Percentiles rank a stretch among this genome's conserved stretches.
Evolutionary conservation across 2,888 invertebrate species (phyloP).

Genomic region (Allolobophora icterica): DNA sequence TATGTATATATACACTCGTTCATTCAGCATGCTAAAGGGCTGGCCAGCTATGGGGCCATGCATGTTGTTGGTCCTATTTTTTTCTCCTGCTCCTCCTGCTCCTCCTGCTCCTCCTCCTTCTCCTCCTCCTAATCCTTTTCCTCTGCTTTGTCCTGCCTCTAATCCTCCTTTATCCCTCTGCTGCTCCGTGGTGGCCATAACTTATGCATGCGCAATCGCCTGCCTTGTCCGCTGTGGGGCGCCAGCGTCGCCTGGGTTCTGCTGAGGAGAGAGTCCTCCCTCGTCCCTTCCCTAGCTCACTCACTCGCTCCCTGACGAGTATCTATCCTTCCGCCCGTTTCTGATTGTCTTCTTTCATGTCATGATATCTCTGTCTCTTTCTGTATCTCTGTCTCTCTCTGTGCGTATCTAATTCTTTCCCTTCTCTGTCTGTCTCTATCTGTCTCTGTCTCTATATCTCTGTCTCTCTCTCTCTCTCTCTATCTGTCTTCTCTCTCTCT

Average conservation of each 20-base stretch:
- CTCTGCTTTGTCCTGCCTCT: too few relatives aligned
- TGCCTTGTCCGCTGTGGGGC: not conserved
- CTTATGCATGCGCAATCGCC: not conserved
- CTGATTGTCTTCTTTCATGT: not conserved
- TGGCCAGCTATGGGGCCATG: not conserved
- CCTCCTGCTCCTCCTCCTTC: not conserved
- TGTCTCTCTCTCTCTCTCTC: conserved; percentile 1
- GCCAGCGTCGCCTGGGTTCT: not conserved
- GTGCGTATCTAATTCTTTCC: not conserved
- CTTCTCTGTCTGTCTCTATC: not conserved
- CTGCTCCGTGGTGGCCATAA: not conserved
- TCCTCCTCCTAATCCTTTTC: not conserved
- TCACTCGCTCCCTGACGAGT: not conserved
- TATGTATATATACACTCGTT: too few relatives aligned
- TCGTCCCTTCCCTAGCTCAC: not conserved
- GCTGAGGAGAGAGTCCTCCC: not conserved
- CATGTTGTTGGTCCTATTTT: not conserved
- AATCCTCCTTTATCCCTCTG: not conserved
- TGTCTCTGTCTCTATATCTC: not conserved
- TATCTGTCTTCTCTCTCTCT: conserved; percentile 6
- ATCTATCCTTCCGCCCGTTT: not conserved
- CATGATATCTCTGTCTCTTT: not conserved
- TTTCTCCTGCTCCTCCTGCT: not conserved
- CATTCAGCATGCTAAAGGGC: not conserved
- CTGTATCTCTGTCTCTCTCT: not conserved